Conservation (phyloP, 1,140 invertebrate genomes). For the Antheraea pernyi region DNA sequence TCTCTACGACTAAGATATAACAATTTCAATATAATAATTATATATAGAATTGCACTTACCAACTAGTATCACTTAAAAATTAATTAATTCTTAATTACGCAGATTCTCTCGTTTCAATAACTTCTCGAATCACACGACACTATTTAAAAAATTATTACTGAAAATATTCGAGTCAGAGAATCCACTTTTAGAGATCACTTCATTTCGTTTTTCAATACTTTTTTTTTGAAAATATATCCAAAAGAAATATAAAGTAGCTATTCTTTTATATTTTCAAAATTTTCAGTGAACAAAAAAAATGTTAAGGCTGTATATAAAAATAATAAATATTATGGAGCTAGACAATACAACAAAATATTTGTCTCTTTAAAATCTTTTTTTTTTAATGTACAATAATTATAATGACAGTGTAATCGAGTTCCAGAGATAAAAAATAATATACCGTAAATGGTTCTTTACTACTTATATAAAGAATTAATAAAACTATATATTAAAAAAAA, state of each 20-base stretch:
- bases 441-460: too few species aligned
- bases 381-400: too few species aligned
- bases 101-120: neutral
- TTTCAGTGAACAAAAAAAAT: neutral
- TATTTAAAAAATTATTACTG: neutral
- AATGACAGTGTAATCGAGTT: too few species aligned
- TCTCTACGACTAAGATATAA: slow-evolving; percentile 8
- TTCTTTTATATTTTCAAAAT: neutral
- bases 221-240: neutral
- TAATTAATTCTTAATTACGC: slow-evolving; percentile 12
- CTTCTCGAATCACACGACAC: neutral
- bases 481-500: too few species aligned
- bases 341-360: neutral
- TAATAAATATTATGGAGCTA: too few species aligned
- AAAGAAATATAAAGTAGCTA: neutral
- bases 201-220: slow-evolving; percentile 15
- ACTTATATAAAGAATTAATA: too few species aligned
- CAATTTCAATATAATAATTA: slow-evolving; percentile 12
- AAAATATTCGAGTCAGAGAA: slow-evolving; percentile 13
- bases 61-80: slow-evolving; percentile 15
- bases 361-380: neutral
- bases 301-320: neutral
- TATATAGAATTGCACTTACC: slow-evolving; percentile 9
- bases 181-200: slow-evolving; percentile 19
- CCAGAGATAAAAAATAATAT: too few species aligned